Percentiles rank a stretch among this genome's conserved stretches.
phyloP scores from a whole-genome alignment of 1,140 invertebrate species.

The Telenomus remus region DNA sequence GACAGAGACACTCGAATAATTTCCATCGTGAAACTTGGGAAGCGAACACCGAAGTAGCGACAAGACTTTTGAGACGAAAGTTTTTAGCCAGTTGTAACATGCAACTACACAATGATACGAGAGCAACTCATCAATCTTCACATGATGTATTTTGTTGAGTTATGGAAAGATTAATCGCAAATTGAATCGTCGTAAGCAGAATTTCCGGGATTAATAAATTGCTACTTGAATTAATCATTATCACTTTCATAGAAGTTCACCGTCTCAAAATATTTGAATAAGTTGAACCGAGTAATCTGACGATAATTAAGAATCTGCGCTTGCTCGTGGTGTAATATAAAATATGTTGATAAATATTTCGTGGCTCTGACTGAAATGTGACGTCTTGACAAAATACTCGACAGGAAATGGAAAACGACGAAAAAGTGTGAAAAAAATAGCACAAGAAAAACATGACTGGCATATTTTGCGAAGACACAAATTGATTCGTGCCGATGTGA shows the following conservation, averaged over 20 bases:
- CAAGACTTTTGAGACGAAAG: background rate
- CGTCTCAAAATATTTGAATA: no score
- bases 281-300: background rate
- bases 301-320: no score
- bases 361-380: no score
- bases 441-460: conserved; percentile 12
- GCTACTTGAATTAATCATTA: background rate
- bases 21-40: background rate
- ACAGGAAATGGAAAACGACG: no score
- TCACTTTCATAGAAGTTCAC: no score
- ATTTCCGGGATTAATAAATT: background rate
- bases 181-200: no score
- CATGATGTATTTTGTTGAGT: background rate
- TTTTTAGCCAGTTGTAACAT: background rate
- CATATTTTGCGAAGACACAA: conserved; percentile 22
- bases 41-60: background rate
- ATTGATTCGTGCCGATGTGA: conserved; percentile 43
- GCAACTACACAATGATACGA: background rate
- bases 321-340: no score
- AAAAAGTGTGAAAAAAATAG: no score
- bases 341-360: no score
- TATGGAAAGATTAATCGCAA: background rate
- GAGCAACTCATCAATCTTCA: conserved; percentile 27
- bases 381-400: no score
- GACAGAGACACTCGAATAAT: background rate